phyloP scores from a whole-genome alignment of 2,888 invertebrate genomes.

The Xestia c-nigrum region DNA sequence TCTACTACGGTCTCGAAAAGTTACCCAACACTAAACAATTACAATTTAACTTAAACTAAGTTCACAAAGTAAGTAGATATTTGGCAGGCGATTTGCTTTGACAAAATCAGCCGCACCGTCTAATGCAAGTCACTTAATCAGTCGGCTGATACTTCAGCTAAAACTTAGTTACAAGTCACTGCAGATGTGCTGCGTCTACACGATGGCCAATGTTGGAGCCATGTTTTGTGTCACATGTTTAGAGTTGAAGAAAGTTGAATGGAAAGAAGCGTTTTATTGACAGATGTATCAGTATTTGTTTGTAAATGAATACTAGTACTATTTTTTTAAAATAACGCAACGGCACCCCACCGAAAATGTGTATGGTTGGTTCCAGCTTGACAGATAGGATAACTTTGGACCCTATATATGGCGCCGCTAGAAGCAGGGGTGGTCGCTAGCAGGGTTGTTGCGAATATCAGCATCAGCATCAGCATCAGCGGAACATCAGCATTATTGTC shows the following conservation, averaged over 20 bases:
- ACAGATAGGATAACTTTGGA: neutral
- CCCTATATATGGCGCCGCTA: neutral
- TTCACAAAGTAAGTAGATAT: conserved; percentile 60
- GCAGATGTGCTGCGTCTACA: conserved; percentile 26
- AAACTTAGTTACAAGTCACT: conserved; percentile 67
- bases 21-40: conserved; percentile 10
- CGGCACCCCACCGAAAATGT: neutral
- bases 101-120: conserved; percentile 66
- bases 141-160: conserved; percentile 58
- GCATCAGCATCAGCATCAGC: too few species aligned
- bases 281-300: neutral
- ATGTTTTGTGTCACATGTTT: conserved; percentile 27
- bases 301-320: neutral
- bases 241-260: neutral
- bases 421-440: too few species aligned
- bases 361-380: neutral
- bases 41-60: conserved; percentile 36
- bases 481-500: too few species aligned
- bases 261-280: neutral
- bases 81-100: conserved; percentile 67
- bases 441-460: too few species aligned
- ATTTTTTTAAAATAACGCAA: neutral
- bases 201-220: conserved; percentile 25
- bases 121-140: conserved; percentile 75
- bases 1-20: neutral